phyloP scores from a whole-genome alignment of 1,140 invertebrate species.

The Drosophila oshimai region DNA sequence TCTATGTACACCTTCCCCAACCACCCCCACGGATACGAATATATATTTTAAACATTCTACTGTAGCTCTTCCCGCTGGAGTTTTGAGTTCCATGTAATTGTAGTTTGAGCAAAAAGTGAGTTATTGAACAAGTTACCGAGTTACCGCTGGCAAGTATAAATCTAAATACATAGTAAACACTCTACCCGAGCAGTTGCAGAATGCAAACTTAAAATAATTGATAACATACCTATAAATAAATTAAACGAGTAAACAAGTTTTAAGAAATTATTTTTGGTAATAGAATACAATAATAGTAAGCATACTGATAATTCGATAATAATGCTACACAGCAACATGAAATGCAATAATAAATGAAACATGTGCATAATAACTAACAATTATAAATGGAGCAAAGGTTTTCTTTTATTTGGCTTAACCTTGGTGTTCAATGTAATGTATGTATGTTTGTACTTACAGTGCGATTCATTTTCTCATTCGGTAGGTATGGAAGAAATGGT shows the following conservation, averaged over 20 bases:
- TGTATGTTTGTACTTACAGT: no score
- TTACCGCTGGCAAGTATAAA: slow-evolving; percentile 64
- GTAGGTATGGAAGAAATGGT: no score
- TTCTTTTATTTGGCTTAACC: background rate
- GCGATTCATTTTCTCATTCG: no score
- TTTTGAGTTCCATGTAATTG: slow-evolving; percentile 56
- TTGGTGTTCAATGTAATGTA: no score
- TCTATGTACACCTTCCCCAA: slow-evolving; percentile 45
- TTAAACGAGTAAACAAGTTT: slow-evolving; percentile 74
- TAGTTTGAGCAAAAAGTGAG: slow-evolving; percentile 49
- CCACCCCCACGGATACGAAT: slow-evolving; percentile 5
- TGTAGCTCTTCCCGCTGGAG: slow-evolving; percentile 61
- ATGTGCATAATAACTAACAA: slow-evolving; percentile 80
- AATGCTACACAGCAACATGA: slow-evolving; percentile 65
- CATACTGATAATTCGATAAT: slow-evolving; percentile 67
- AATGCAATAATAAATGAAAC: slow-evolving; percentile 79
- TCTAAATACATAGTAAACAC: slow-evolving; percentile 57
- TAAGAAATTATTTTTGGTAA: slow-evolving; percentile 82
- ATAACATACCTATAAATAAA: slow-evolving; percentile 70
- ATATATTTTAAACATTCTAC: slow-evolving; percentile 40
- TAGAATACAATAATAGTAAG: slow-evolving; percentile 72
- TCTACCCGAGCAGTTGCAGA: slow-evolving; percentile 21
- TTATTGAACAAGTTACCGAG: slow-evolving; percentile 36
- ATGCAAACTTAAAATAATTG: slow-evolving; percentile 65
- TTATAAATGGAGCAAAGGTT: background rate